Conservation (phyloP, 1,140 invertebrate species). For the Drosophila athabasca region DNA sequence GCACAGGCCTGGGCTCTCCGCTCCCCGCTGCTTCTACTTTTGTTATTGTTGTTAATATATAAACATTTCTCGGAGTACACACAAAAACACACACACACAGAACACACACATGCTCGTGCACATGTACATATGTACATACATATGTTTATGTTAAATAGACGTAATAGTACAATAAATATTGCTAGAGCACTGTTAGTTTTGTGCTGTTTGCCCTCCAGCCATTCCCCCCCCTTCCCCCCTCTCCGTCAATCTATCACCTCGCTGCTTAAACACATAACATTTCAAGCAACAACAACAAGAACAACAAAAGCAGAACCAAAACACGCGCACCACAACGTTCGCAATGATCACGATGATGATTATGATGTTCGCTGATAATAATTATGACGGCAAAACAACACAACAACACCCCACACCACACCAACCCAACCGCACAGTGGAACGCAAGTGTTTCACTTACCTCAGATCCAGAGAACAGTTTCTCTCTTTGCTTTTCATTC, state of each 20-base stretch:
- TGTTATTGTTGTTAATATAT: slow-evolving; percentile 18
- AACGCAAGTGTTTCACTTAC: background rate
- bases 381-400: slow-evolving; percentile 15
- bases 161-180: slow-evolving; percentile 75
- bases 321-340: too few species aligned
- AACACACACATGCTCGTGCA: slow-evolving; percentile 10
- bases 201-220: slow-evolving; percentile 44
- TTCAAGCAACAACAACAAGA: too few species aligned
- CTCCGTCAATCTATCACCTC: slow-evolving; percentile 17
- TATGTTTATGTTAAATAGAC: slow-evolving; percentile 77
- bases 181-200: slow-evolving; percentile 54
- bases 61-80: slow-evolving; percentile 38
- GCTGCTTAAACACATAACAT: background rate
- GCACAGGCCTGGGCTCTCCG: too few species aligned
- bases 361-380: too few species aligned
- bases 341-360: too few species aligned
- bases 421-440: slow-evolving; percentile 17
- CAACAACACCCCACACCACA: slow-evolving; percentile 47
- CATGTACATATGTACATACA: too few species aligned
- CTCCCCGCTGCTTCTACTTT: too few species aligned
- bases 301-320: too few species aligned
- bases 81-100: slow-evolving; percentile 26
- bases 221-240: slow-evolving; percentile 8
- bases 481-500: too few species aligned
- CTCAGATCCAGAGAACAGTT: too few species aligned